These are phyloP conservation scores for Acleris literana DNA, from an alignment of 2,888 invertebrate genomes.

Conservation along the genomic window DNA sequence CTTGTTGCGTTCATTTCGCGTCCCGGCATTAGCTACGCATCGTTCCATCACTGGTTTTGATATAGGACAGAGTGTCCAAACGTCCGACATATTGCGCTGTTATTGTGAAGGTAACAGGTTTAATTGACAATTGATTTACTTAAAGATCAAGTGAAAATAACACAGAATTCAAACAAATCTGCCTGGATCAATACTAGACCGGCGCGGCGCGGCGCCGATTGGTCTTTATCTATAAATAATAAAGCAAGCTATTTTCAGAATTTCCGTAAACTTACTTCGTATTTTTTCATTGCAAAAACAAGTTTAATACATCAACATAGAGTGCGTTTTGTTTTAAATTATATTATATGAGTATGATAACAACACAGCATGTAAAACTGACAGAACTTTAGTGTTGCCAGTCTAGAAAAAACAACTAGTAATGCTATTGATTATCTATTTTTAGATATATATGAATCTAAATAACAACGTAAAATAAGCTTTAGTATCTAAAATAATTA, in stretches of 20 bases:
- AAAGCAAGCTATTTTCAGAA: no score
- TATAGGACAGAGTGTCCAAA: slow-evolving; percentile 56
- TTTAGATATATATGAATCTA: no score
- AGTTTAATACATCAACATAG: neutral
- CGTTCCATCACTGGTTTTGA: slow-evolving; percentile 42
- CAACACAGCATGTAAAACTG: no score
- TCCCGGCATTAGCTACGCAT: slow-evolving; percentile 47
- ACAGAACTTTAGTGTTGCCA: slow-evolving; percentile 4
- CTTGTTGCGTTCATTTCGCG: slow-evolving; percentile 49
- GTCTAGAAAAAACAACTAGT: neutral
- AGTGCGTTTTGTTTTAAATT: neutral
- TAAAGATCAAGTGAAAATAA: slow-evolving; percentile 3
- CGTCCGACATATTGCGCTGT: slow-evolving; percentile 47
- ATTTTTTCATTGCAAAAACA: neutral
- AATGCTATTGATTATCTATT: neutral
- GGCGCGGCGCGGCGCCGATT: slow-evolving; percentile 1
- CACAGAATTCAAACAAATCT: slow-evolving; percentile 3
- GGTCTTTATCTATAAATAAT: no score
- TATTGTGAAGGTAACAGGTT: neutral
- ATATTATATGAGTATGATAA: neutral
- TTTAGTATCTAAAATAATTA: no score
- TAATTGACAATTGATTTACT: slow-evolving; percentile 15
- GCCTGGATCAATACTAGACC: slow-evolving; percentile 2
- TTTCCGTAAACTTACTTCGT: neutral
- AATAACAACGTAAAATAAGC: no score